phyloP scores from a whole-genome alignment of 2,888 invertebrate species.

The Galeruca laticollis region DNA sequence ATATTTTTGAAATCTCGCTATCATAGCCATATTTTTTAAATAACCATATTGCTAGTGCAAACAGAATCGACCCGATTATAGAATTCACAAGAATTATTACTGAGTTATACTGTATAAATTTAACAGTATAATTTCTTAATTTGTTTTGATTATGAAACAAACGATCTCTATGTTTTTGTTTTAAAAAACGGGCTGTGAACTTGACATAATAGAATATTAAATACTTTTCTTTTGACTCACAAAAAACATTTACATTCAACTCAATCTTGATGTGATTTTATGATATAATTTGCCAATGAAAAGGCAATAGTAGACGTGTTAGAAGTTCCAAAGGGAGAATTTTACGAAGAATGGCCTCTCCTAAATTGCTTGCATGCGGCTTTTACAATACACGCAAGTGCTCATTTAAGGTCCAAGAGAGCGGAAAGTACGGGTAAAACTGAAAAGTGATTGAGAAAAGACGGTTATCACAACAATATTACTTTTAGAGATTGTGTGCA shows the following conservation, averaged over 20 bases:
- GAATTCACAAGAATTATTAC: no score
- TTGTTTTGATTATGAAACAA: no score
- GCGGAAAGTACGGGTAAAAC: conserved; percentile 36
- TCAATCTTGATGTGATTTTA: conserved; percentile 31
- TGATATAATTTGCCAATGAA: conserved; percentile 50
- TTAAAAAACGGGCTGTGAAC: no score
- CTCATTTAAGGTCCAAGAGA: conserved; percentile 35
- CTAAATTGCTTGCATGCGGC: conserved; percentile 49
- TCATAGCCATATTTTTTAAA: no score
- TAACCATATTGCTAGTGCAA: no score
- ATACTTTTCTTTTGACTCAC: not conserved
- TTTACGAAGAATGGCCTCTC: conserved; percentile 43
- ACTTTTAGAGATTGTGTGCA: conserved; percentile 29
- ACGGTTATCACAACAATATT: conserved; percentile 38
- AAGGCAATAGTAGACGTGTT: conserved; percentile 44
- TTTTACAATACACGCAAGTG: conserved; percentile 48
- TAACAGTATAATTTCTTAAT: no score
- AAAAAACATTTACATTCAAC: not conserved
- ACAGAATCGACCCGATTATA: no score
- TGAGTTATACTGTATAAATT: no score
- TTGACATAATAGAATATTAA: not conserved
- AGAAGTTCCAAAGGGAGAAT: conserved; percentile 29
- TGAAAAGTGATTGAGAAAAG: conserved; percentile 23
- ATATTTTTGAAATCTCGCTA: no score
- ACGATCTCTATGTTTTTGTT: no score